Base-by-base conservation (phyloP, 2,113 vertebrate genomes). In the Heterochromis multidens region DNA sequence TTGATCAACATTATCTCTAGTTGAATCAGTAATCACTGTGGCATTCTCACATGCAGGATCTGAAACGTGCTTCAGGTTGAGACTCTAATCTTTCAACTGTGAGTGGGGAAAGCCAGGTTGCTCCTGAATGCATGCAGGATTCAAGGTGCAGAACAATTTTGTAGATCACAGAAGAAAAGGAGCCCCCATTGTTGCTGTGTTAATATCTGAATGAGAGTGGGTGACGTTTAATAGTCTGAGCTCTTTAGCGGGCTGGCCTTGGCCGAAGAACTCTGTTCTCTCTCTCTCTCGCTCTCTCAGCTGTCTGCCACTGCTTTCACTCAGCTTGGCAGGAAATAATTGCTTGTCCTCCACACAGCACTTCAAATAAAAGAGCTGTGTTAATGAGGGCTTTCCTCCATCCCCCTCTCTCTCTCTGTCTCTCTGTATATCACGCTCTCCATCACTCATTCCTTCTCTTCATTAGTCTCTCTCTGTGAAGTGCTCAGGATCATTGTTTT, bases 351-450 rank as follows among this genome's bases (percentile, higher is more conserved):
- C 91, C 82, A 89, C 84, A 82, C 87, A 72, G 63, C 93, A 92
- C 94, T 95, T 92, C 87, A 94, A 92, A 90, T 94, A 92, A 93
- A 93, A 94, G 93, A 92, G 92, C 89, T 40, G 83, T 89, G 94
- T 95, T 96, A 96, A 96, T 96, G 94, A 95, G 93, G 93, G 90
- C 93, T 95, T 95, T 95, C 90, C 93, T 92, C 82, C 21, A 8
- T 83, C 82, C 84, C 79, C 72, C 61, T 43, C 70, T 88, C 81
- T 79, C 58, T 67, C 49, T 33, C 67, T 90, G 77, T 31, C 43
- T 5, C 23, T 72, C 40, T 58, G 67, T 86, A 80, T 80, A 88
- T 84, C 89, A 60, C 77, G 29, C 82, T 82, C 79, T 86, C 62
- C 61, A 83, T 93, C 79, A 8, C 88, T 81, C 76, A 52, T 84